A percentile compares a stretch with the other conserved stretches of the same genome.
These are phyloP conservation scores for Bryconaethiops microstoma DNA, from an alignment of 2,797 vertebrate species.

Conservation along the genomic window DNA sequence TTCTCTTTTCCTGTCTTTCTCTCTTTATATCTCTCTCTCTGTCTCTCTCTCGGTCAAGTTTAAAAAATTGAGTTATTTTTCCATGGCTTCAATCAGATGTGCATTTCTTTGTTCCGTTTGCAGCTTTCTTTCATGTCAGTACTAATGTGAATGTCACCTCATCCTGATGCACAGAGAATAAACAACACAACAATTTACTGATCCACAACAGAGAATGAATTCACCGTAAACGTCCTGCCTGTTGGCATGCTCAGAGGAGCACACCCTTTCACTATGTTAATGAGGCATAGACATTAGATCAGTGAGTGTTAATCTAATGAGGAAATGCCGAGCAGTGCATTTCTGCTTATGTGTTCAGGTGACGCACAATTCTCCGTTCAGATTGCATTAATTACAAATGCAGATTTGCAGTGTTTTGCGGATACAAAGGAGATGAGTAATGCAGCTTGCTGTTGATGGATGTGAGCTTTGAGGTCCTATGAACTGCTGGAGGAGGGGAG, in stretches of 20 bases:
- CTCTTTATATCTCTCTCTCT: too few relatives aligned
- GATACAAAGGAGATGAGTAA: neutral
- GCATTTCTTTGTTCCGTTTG: neutral
- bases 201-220: neutral
- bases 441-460: neutral
- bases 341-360: slow-evolving; percentile 16
- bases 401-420: neutral
- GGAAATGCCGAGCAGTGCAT: slow-evolving; percentile 27
- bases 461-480: neutral
- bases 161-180: neutral
- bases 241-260: neutral
- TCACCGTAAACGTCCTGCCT: neutral
- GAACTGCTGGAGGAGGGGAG: neutral
- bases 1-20: neutral
- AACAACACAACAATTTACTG: neutral
- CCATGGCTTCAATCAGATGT: neutral
- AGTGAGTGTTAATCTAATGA: neutral
- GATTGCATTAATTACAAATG: neutral
- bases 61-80: slow-evolving; percentile 32
- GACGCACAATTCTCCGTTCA: neutral
- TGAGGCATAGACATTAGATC: neutral
- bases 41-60: too few relatives aligned
- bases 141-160: neutral
- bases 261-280: neutral
- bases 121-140: neutral